These are phyloP conservation scores for Mungos mungo DNA, from an alignment of 2,113 vertebrate genomes.

Conservation along the genomic window DNA sequence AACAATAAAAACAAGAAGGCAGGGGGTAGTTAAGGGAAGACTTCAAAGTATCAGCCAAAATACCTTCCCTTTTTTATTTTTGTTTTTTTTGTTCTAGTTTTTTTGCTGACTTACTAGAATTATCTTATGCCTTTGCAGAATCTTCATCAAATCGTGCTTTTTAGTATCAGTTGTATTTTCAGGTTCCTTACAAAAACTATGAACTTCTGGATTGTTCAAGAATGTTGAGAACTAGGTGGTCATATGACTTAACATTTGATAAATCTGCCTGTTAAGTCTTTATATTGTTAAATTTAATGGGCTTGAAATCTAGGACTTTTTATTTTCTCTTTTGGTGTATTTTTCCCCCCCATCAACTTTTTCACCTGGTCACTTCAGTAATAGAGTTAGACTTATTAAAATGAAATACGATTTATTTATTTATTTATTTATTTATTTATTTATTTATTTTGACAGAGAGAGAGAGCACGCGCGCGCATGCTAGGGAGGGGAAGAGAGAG, in stretches of 20 bases:
- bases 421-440: too few species aligned
- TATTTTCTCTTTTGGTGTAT: not conserved
- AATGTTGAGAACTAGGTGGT: not conserved
- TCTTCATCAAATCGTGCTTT: slow-evolving; percentile 29
- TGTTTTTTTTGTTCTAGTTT: not conserved
- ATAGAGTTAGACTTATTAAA: not conserved
- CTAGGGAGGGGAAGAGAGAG: too few species aligned
- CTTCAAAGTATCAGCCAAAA: not conserved
- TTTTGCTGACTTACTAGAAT: slow-evolving; percentile 15
- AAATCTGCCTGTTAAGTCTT: not conserved
- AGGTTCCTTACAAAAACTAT: not conserved
- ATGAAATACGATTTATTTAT: not conserved
- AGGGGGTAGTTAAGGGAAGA: not conserved
- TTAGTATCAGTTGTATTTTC: slow-evolving; percentile 19
- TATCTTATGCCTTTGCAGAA: slow-evolving; percentile 40
- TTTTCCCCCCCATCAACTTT: not conserved
- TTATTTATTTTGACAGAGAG: too few species aligned
- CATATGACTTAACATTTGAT: slow-evolving; percentile 22
- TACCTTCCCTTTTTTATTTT: not conserved
- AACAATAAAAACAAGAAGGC: not conserved
- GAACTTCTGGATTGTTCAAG: not conserved
- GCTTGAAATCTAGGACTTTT: not conserved
- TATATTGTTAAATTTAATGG: slow-evolving; percentile 13
- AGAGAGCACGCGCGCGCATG: too few species aligned
- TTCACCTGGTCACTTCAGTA: not conserved